A percentile compares a stretch with the other conserved stretches of the same genome.
These are phyloP conservation scores for Pristionchus maxplancki DNA, from an alignment of 2,888 invertebrate genomes.

Conservation along the genomic window DNA sequence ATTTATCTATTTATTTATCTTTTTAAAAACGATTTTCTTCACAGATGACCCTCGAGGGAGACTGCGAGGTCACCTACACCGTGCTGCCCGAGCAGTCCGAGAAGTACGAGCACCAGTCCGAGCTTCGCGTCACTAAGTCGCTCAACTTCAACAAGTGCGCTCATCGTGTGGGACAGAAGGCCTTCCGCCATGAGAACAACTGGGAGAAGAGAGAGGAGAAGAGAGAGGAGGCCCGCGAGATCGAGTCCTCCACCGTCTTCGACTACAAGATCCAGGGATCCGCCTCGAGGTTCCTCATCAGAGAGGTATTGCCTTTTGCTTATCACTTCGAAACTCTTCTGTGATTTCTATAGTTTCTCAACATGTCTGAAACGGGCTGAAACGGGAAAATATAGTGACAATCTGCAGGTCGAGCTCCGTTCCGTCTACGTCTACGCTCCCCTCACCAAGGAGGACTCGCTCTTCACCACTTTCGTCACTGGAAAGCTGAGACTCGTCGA, in stretches of 20 bases:
- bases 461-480: conserved; percentile 46
- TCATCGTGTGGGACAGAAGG: conserved; percentile 67
- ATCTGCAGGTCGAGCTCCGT: conserved; percentile 40
- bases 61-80: conserved; percentile 67
- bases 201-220: conserved; percentile 55
- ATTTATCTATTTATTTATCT: conserved; percentile 58
- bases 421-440: conserved; percentile 52
- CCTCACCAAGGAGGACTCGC: conserved; percentile 12
- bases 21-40: not conserved
- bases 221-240: conserved; percentile 42
- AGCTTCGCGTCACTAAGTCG: conserved; percentile 64
- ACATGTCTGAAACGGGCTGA: conserved; percentile 63
- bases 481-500: conserved; percentile 43
- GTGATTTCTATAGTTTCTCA: too few species aligned
- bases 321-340: too few species aligned
- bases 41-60: conserved; percentile 71
- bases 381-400: conserved; percentile 58
- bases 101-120: conserved; percentile 20
- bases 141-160: conserved; percentile 79
- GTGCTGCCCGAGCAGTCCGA: conserved; percentile 29
- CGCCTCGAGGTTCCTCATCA: conserved; percentile 49
- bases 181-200: too few species aligned
- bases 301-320: not conserved
- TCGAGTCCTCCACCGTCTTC: conserved; percentile 57
- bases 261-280: conserved; percentile 53